Conservation (phyloP, 2,797 vertebrate species). For the Paguma larvata region DNA sequence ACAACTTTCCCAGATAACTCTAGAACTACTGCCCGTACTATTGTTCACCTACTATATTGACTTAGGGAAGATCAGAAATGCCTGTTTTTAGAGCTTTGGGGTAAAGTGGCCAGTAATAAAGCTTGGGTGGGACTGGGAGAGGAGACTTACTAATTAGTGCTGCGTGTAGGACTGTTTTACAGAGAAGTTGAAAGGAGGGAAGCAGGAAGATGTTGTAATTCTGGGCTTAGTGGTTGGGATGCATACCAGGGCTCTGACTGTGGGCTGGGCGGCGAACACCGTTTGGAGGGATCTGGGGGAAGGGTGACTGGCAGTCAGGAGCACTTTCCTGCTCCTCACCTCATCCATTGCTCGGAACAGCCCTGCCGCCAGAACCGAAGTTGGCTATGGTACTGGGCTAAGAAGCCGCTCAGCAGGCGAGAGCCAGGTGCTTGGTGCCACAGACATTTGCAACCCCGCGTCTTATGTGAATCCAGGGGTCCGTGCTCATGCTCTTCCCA, state of each 20-base stretch:
- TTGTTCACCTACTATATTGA: not conserved
- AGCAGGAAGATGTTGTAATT: constrained; percentile 23
- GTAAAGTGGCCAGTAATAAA: not conserved
- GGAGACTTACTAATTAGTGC: not conserved
- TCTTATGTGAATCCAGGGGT: not conserved
- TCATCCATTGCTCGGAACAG: not conserved
- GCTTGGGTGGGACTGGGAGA: not conserved
- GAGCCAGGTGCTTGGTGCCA: not conserved
- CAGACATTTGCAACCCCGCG: accelerated
- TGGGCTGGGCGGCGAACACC: not conserved
- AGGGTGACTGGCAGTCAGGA: not conserved
- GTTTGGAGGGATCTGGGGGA: not conserved
- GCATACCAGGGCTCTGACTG: not conserved
- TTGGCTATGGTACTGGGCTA: not conserved
- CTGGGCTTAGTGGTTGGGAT: not conserved
- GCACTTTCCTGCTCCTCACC: not conserved
- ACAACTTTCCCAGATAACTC: too few species aligned
- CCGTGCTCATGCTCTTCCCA: not conserved
- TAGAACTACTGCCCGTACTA: not conserved
- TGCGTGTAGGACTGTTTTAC: not conserved
- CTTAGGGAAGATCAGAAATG: not conserved
- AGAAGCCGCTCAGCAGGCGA: not conserved
- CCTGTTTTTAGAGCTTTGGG: not conserved
- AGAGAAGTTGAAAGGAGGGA: constrained; percentile 6
- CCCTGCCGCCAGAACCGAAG: not conserved